These are phyloP conservation scores for Apis dorsata DNA, from an alignment of 1,140 invertebrate genomes.

Conservation along the genomic window DNA sequence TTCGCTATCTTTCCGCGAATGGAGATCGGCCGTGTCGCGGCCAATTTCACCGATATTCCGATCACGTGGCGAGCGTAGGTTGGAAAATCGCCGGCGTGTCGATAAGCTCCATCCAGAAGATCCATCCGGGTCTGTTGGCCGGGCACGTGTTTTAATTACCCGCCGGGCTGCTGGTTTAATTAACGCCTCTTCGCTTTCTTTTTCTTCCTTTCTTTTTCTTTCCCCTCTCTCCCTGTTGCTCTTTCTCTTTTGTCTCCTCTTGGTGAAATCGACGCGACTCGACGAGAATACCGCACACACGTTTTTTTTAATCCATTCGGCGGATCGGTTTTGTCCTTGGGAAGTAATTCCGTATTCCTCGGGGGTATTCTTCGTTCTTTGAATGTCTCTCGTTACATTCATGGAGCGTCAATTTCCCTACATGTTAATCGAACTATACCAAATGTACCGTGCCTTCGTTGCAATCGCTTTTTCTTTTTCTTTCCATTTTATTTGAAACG, in stretches of 20 bases:
- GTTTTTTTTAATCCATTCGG: not conserved
- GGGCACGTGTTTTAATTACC: slow-evolving; percentile 33
- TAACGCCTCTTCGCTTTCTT: slow-evolving; percentile 4
- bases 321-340: not conserved
- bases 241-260: not conserved
- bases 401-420: not conserved
- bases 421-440: not conserved
- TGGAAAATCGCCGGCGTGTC: slow-evolving; percentile 65
- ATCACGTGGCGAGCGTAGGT: slow-evolving; percentile 64
- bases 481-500: too few relatives aligned
- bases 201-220: too few relatives aligned
- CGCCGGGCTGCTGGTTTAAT: slow-evolving; percentile 30
- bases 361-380: not conserved
- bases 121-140: slow-evolving; percentile 26
- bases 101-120: slow-evolving; percentile 57
- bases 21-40: slow-evolving; percentile 66
- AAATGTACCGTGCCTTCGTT: not conserved
- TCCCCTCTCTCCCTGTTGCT: not conserved
- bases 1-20: slow-evolving; percentile 49
- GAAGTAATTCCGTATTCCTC: not conserved
- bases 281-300: not conserved
- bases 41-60: slow-evolving; percentile 70
- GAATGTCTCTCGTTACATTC: not conserved
- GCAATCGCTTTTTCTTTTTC: not conserved
- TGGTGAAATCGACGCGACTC: slow-evolving; percentile 26